Conservation (phyloP, 2,888 invertebrate species). For the Cremastobaeus sp. region DNA sequence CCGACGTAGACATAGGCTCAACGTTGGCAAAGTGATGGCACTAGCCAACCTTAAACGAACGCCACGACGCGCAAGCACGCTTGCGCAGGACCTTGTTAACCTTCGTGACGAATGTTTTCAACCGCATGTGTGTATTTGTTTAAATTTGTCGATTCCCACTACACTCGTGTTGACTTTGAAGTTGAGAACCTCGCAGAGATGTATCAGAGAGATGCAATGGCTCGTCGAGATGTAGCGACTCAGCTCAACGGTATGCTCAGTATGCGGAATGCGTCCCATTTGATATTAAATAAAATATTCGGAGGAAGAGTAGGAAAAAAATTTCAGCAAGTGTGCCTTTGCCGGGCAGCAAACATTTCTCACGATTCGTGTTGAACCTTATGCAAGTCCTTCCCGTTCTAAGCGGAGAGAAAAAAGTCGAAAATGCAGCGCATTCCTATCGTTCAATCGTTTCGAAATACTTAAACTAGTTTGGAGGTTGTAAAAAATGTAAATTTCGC, state of each 20-base stretch:
- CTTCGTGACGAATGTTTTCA: no score
- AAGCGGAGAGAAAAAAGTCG: conserved; percentile 32
- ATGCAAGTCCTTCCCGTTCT: conserved; percentile 45
- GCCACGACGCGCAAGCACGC: no score
- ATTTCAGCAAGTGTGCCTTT: conserved; percentile 58
- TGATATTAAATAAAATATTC: conserved; percentile 77
- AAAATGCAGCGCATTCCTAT: conserved; percentile 27
- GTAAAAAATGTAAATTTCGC: no score
- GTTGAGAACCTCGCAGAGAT: conserved; percentile 63
- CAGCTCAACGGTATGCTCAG: conserved; percentile 70
- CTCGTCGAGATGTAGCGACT: conserved; percentile 58
- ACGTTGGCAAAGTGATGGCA: no score
- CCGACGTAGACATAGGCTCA: no score
- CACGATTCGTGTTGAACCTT: conserved; percentile 62
- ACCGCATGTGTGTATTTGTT: no score
- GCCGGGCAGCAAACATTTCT: conserved; percentile 59
- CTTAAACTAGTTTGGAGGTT: background rate
- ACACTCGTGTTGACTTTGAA: background rate
- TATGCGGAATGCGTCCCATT: conserved; percentile 72
- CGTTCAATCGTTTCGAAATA: conserved; percentile 27
- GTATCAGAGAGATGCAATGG: conserved; percentile 61
- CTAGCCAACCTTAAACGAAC: no score
- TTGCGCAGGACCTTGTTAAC: no score
- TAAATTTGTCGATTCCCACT: no score
- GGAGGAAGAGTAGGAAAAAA: conserved; percentile 56